A percentile compares a stretch with the other conserved stretches of the same genome.
phyloP scores from a whole-genome alignment of 2,797 vertebrate species.

The Argentina silus region DNA sequence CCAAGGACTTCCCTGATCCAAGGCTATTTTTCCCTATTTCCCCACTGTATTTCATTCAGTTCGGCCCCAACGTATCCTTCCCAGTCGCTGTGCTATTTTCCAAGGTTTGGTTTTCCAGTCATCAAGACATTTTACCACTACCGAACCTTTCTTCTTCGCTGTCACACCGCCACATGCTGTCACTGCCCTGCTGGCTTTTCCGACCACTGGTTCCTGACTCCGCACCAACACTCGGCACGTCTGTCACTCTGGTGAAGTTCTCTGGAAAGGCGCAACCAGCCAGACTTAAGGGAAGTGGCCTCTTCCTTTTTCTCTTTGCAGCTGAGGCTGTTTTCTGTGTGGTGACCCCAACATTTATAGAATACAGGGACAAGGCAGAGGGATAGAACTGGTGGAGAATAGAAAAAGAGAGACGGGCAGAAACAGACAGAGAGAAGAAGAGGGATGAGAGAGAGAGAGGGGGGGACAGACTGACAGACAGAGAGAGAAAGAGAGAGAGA shows the following conservation, averaged over 20 bases:
- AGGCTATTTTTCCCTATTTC: slow-evolving; percentile 6
- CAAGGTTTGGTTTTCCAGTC: slow-evolving; percentile 56
- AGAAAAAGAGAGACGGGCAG: not conserved
- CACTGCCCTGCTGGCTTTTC: slow-evolving; percentile 59
- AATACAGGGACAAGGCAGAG: not conserved
- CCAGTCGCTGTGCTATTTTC: slow-evolving; percentile 44
- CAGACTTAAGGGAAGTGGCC: slow-evolving; percentile 29
- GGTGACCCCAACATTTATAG: not conserved
- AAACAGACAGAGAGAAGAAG: slow-evolving; percentile 1
- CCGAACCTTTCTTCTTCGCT: slow-evolving; percentile 45
- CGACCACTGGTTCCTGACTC: slow-evolving; percentile 53
- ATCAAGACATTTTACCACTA: slow-evolving; percentile 45
- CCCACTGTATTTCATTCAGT: slow-evolving; percentile 35
- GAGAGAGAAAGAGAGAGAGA: not conserved
- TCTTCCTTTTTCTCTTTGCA: slow-evolving; percentile 21
- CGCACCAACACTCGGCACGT: slow-evolving; percentile 38
- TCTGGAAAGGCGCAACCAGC: slow-evolving; percentile 37
- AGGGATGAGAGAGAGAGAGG: not conserved
- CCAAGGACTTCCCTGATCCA: slow-evolving; percentile 39
- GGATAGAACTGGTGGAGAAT: not conserved
- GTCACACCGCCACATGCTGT: slow-evolving; percentile 58
- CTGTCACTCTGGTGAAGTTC: slow-evolving; percentile 14
- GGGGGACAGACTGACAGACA: too few relatives aligned
- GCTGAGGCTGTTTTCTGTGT: not conserved
- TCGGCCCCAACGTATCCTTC: slow-evolving; percentile 20